phyloP scores from a whole-genome alignment of 1,140 invertebrate genomes.

The Magallana gigas region DNA sequence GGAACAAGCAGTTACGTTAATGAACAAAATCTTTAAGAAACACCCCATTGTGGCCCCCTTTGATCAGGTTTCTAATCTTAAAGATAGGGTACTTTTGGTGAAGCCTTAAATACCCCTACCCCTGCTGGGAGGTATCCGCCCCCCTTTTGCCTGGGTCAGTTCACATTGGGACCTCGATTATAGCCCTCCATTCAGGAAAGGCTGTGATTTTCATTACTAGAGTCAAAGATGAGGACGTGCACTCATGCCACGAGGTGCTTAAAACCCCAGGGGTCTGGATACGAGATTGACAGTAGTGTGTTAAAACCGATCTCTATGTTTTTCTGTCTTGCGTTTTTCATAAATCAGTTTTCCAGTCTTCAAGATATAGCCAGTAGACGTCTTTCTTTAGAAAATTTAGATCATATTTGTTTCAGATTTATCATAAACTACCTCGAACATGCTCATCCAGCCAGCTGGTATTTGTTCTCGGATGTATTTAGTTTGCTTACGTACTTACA shows the following conservation, averaged over 20 bases:
- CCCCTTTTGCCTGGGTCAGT: constrained; percentile 15
- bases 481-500: neutral
- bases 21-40: neutral
- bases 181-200: neutral
- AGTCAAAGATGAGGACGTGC: neutral
- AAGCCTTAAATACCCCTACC: constrained; percentile 4
- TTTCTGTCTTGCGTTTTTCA: constrained; percentile 13
- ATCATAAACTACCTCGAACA: neutral
- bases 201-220: constrained; percentile 12
- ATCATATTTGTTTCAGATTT: constrained; percentile 9
- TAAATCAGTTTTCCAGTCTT: neutral
- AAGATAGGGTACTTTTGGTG: constrained; percentile 21
- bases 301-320: neutral
- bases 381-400: neutral
- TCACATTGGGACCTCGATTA: constrained; percentile 29
- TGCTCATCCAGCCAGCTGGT: neutral
- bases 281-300: constrained; percentile 9
- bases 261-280: constrained; percentile 27
- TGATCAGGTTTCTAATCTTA: neutral
- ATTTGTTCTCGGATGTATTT: neutral
- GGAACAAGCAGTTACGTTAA: neutral
- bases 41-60: constrained; percentile 16
- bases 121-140: neutral
- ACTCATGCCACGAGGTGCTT: neutral
- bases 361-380: neutral